phyloP scores from a whole-genome alignment of 2,113 vertebrate genomes.

The Vulpes ferrilata region DNA sequence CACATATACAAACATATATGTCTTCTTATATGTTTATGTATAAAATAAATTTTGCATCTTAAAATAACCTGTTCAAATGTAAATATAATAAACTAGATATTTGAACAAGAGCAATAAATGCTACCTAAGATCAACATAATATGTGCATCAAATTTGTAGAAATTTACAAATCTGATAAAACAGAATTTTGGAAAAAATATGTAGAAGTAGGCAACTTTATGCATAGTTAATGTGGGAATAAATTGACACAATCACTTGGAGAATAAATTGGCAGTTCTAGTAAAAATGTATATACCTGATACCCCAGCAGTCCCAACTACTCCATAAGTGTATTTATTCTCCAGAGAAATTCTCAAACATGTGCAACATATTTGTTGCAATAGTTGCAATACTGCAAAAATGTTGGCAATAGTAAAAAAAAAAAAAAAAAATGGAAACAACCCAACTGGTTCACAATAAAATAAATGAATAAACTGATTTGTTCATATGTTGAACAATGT shows the following conservation, averaged over 20 bases:
- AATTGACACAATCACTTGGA: slow-evolving; percentile 6
- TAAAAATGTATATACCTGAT: background rate
- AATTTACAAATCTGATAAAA: background rate
- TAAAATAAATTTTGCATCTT: background rate
- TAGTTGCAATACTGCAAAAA: background rate
- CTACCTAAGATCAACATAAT: background rate
- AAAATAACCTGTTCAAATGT: background rate
- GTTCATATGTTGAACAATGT: background rate
- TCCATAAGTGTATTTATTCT: background rate
- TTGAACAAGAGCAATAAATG: background rate
- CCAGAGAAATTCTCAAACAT: background rate
- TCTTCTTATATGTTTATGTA: background rate
- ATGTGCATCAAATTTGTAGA: background rate
- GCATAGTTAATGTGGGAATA: background rate
- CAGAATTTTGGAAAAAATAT: background rate
- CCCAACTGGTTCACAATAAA: background rate
- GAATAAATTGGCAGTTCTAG: background rate
- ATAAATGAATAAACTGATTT: background rate
- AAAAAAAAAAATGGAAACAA: background rate
- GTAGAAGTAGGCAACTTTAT: background rate
- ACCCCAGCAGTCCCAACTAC: background rate
- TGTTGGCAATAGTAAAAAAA: background rate
- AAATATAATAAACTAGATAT: background rate
- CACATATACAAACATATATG: background rate
- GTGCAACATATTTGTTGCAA: background rate